phyloP scores from a whole-genome alignment of 2,113 vertebrate genomes.

The Osmerus mordax region DNA sequence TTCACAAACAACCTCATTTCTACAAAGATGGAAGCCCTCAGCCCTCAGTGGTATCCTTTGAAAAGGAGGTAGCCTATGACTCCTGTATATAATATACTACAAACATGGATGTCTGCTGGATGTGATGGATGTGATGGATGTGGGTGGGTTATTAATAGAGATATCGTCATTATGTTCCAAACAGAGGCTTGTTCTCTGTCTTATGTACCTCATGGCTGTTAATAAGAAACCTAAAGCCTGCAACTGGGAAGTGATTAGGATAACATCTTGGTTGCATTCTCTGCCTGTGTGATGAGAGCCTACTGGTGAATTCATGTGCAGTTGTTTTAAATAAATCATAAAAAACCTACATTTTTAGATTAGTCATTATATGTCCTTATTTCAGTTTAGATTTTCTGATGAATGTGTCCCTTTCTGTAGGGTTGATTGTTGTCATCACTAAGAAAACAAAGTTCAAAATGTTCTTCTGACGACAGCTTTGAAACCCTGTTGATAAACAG shows the following conservation, averaged over 20 bases:
- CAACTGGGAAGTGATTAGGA: background rate
- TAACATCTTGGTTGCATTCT: background rate
- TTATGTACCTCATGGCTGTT: no score
- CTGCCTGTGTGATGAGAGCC: no score
- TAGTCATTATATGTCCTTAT: background rate
- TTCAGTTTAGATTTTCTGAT: background rate
- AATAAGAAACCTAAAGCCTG: no score
- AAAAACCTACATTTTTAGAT: background rate
- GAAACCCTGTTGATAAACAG: no score
- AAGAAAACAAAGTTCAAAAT: no score
- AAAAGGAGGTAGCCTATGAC: constrained; percentile 12
- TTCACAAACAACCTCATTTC: constrained; percentile 29
- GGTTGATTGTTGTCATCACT: background rate
- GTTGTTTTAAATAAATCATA: background rate
- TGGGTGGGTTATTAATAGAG: constrained; percentile 16
- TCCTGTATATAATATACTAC: background rate
- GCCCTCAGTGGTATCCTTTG: constrained; percentile 8
- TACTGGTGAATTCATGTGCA: background rate
- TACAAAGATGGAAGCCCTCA: background rate
- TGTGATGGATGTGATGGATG: background rate
- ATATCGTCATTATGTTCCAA: background rate
- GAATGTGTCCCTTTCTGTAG: no score
- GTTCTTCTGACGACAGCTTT: no score
- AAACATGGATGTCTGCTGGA: background rate
- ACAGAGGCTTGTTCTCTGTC: no score